Percentiles rank a stretch among this genome's conserved stretches.
Evolutionary conservation across 2,113 vertebrate species (phyloP).

Genomic region (Eulemur rufifrons): DNA sequence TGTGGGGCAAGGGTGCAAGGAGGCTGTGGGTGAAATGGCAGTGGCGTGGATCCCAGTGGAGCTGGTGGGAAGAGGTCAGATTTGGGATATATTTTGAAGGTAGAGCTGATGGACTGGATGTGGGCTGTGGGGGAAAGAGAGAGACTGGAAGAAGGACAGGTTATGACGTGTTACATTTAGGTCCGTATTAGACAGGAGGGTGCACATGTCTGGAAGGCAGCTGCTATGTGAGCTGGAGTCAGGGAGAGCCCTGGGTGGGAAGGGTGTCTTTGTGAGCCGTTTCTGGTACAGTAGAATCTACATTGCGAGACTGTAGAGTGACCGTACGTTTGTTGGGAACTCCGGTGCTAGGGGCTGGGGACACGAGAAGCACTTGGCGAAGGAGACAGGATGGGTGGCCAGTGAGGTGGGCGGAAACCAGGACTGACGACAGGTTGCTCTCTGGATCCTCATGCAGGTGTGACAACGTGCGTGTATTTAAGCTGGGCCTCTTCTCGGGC

Average conservation of each 20-base stretch:
- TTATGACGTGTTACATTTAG: not conserved
- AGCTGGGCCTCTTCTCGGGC: slow-evolving; percentile 95
- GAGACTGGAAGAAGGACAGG: not conserved
- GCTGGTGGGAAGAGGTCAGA: not conserved
- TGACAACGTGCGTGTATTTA: slow-evolving; percentile 97
- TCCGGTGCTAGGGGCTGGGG: not conserved
- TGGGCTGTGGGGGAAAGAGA: not conserved
- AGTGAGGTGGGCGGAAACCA: fast-evolving
- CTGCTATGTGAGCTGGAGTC: not conserved
- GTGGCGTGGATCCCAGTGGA: not conserved
- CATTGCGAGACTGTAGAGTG: not conserved
- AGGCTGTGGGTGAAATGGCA: not conserved
- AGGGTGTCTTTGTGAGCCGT: not conserved
- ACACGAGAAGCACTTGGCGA: not conserved
- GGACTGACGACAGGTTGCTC: fast-evolving
- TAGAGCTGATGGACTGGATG: not conserved
- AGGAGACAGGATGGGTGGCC: not conserved
- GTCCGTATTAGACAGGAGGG: fast-evolving
- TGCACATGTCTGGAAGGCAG: not conserved
- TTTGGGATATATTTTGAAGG: not conserved
- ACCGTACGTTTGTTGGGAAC: not conserved
- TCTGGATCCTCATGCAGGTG: slow-evolving; percentile 84
- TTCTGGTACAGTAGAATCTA: not conserved
- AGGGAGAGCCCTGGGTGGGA: not conserved
- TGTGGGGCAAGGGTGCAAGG: not conserved